These are phyloP conservation scores for Cosmia pyralina DNA, from an alignment of 2,888 invertebrate genomes.

Conservation along the genomic window DNA sequence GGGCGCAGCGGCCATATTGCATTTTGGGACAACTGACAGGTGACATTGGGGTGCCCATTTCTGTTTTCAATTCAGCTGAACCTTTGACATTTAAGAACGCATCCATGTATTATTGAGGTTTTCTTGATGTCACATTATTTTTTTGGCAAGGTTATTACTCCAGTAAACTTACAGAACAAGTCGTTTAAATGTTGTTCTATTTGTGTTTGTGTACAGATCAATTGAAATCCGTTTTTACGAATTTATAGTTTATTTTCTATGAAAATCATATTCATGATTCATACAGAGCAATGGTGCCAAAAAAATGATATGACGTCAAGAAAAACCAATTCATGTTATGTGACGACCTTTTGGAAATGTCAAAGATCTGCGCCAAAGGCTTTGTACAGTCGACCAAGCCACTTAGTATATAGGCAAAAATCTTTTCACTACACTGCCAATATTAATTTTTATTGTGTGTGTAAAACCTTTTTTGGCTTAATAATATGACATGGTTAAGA, in stretches of 20 bases:
- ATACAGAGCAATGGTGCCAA: neutral
- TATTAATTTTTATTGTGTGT: neutral
- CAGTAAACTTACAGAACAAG: neutral
- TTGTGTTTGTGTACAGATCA: too few relatives aligned
- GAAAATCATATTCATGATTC: neutral
- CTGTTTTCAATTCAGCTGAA: slow-evolving; percentile 17
- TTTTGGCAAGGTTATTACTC: neutral
- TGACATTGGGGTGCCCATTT: slow-evolving; percentile 8
- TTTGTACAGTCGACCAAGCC: neutral
- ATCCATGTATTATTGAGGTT: slow-evolving; percentile 21
- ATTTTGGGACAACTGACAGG: slow-evolving; percentile 16
- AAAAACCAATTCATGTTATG: slow-evolving; percentile 3
- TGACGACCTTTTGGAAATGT: slow-evolving; percentile 8
- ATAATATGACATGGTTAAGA: neutral
- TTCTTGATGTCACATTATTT: slow-evolving; percentile 19
- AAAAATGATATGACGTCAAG: slow-evolving; percentile 6
- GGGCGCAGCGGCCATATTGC: slow-evolving; percentile 12
- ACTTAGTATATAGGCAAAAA: neutral
- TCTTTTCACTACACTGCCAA: neutral
- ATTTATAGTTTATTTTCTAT: neutral
- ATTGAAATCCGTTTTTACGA: neutral
- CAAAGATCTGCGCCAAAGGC: slow-evolving; percentile 5
- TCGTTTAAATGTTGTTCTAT: neutral
- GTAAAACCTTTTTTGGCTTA: neutral
- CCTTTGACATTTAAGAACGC: slow-evolving; percentile 17